phyloP scores from a whole-genome alignment of 37 sponge, comb jelly and placozoan species.

The Aplysina aerophoba region DNA sequence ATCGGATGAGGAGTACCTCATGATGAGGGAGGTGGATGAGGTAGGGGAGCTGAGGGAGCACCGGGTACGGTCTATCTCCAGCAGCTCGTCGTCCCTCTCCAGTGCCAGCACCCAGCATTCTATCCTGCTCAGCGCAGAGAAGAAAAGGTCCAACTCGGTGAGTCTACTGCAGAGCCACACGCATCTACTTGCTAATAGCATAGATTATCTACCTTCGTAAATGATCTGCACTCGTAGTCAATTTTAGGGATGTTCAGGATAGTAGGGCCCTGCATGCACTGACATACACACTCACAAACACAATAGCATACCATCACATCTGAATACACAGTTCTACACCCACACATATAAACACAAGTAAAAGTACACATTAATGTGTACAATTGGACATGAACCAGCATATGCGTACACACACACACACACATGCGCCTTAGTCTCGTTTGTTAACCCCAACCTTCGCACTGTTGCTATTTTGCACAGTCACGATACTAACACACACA shows the following conservation, averaged over 20 bases:
- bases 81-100: slow-evolving; percentile 4
- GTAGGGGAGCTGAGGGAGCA: background rate
- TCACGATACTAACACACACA: too few relatives aligned
- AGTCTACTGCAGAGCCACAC: background rate
- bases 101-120: background rate
- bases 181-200: too few relatives aligned
- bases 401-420: background rate
- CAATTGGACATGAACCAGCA: background rate
- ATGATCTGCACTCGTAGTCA: too few relatives aligned
- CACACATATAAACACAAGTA: slow-evolving; percentile 9
- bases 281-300: slow-evolving; percentile 9
- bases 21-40: background rate
- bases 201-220: too few relatives aligned
- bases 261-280: too few relatives aligned
- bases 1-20: background rate
- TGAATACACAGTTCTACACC: background rate
- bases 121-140: background rate
- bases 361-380: background rate
- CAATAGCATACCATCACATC: background rate
- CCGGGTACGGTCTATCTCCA: background rate
- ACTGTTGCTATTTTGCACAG: too few relatives aligned
- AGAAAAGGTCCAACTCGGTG: slow-evolving; percentile 20
- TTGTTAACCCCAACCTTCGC: background rate
- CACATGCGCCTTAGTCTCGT: background rate
- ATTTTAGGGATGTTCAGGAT: too few relatives aligned